phyloP scores from a whole-genome alignment of 1,140 invertebrate species.

The Argopecten irradians region DNA sequence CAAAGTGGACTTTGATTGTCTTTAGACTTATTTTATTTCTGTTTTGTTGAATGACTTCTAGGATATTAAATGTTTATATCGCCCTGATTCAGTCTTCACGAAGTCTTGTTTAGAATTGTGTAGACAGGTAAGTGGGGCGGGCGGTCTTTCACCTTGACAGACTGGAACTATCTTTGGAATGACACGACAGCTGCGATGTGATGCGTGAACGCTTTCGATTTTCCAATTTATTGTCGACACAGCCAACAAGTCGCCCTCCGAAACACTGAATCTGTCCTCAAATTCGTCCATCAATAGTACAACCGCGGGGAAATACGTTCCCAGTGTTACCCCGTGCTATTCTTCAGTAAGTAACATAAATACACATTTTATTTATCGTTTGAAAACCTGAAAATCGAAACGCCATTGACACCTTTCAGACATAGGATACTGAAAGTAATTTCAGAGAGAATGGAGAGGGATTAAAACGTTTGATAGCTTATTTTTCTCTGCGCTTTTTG shows the following conservation, averaged over 20 bases:
- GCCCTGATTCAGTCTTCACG: too few species aligned
- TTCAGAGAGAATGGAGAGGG: not conserved
- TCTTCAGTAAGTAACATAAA: constrained; percentile 60
- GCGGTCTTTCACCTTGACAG: constrained; percentile 52
- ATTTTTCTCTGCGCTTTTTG: too few species aligned
- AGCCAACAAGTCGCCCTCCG: constrained; percentile 65
- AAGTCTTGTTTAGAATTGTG: too few species aligned
- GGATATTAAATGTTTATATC: too few species aligned
- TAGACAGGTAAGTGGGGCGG: not conserved
- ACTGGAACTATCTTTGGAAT: constrained; percentile 47
- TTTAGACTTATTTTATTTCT: too few species aligned
- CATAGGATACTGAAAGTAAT: not conserved
- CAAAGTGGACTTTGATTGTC: too few species aligned
- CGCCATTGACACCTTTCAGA: not conserved
- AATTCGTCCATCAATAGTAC: constrained; percentile 63
- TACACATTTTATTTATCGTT: constrained; percentile 66
- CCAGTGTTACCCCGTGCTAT: constrained; percentile 56
- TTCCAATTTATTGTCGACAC: constrained; percentile 57
- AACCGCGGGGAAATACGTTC: constrained; percentile 58
- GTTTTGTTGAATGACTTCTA: too few species aligned
- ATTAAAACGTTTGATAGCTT: too few species aligned
- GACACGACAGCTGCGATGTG: constrained; percentile 48
- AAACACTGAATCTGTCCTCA: constrained; percentile 64
- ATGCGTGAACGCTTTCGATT: too few species aligned
- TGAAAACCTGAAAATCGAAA: constrained; percentile 62